Conservation (phyloP, 2,113 vertebrate genomes). For the Dipodomys spectabilis region DNA sequence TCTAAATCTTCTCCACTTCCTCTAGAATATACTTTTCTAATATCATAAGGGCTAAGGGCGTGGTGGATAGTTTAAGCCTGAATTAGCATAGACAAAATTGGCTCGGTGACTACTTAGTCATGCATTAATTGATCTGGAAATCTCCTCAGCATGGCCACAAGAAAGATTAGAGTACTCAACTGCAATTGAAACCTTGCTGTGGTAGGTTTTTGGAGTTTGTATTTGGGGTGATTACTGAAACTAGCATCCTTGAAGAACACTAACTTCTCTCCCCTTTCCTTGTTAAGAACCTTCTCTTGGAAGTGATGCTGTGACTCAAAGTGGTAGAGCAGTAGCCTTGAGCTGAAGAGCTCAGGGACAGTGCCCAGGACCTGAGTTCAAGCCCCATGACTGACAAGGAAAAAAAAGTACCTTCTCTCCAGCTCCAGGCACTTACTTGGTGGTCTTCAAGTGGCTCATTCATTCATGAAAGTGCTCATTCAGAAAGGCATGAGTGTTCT, state of each 20-base stretch:
- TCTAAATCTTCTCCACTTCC: slow-evolving; percentile 19
- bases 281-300: not conserved
- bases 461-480: not conserved
- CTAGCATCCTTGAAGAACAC: not conserved
- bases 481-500: not conserved
- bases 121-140: not conserved
- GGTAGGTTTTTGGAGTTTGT: not conserved
- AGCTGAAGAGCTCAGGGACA: too few species aligned
- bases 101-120: not conserved
- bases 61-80: slow-evolving; percentile 27
- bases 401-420: not conserved
- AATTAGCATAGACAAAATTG: slow-evolving; percentile 35
- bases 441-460: not conserved
- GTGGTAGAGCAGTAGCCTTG: too few species aligned
- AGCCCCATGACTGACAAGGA: too few species aligned
- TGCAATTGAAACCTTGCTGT: not conserved
- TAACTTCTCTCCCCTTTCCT: not conserved
- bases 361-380: too few species aligned
- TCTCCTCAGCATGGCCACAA: not conserved
- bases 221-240: not conserved
- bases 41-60: slow-evolving; percentile 28
- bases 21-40: not conserved
- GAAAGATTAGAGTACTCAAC: not conserved
- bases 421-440: not conserved
- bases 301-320: too few species aligned